Base-by-base conservation (phyloP, 30 jellyfish, hydroid and myxozoan species). In the Hydractinia symbiolongicarpus region DNA sequence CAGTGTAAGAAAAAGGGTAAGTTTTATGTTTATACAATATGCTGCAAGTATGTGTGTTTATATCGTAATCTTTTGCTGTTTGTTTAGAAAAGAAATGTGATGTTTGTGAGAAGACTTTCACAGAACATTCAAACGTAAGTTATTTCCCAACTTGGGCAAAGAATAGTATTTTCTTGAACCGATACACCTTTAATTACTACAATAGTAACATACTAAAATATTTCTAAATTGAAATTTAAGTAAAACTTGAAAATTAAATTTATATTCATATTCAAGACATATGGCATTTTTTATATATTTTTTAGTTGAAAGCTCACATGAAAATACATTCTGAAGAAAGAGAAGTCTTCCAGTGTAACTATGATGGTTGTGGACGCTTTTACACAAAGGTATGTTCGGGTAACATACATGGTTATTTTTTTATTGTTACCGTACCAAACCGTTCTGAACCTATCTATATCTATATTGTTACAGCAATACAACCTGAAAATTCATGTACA, bases 281-380 rank as follows among this genome's bases (percentile, higher is more conserved):
- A 10, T 73, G 13, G 50, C 55, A 55, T 76, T 76, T 55, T 4
- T 71, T 5, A 7, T 20, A 9, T 20, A 11, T 13, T 7, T 9
- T 77, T n/a, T 49, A 77, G 85, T n/a, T 77, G 54, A 77, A 77
- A 77, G 85, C 78, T 9, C 85, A 77, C 53, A 17, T 20, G 74
- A 77, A 77, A 60, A 77, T 58, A 52, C 85, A 77, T 54, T 55
- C 78, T 9, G 85, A 77, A 54, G 54, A 55, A 55, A 53, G 85
- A 16, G 85, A 77, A 77, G 85, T 77, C 8, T 77, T 77, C 30
- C 78, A 77, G 76, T 77, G 85, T 79, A 55, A 54, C 0, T 77
- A 77, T 55, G 80, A 53, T 11, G 85, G 76, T 55, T 77, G 85
- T 77, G 85, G 85, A 55, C 56, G 85, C 16, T 55, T 58, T 55